phyloP scores from a whole-genome alignment of 1,140 invertebrate genomes.

The Chironomus tepperi region DNA sequence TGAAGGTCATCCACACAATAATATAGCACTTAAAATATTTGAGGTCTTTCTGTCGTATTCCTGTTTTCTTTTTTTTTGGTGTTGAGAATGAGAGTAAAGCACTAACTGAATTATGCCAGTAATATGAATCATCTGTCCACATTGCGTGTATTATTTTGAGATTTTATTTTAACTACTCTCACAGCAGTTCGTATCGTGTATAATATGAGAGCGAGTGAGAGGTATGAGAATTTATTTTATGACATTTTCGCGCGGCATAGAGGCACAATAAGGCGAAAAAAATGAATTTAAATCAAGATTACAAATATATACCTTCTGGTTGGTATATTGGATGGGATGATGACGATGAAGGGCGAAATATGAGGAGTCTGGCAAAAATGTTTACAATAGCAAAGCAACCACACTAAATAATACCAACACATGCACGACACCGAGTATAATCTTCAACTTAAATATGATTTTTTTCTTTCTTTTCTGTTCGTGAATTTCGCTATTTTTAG shows the following conservation, averaged over 20 bases:
- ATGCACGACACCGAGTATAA: no score
- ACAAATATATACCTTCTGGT: background rate
- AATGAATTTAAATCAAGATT: constrained; percentile 15
- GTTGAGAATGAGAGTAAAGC: constrained; percentile 4
- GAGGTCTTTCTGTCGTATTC: no score
- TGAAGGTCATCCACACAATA: constrained; percentile 5
- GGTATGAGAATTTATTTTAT: background rate
- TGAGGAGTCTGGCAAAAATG: constrained; percentile 5
- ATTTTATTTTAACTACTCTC: background rate
- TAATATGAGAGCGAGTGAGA: background rate
- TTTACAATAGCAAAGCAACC: background rate
- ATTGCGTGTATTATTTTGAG: background rate
- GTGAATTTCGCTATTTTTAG: background rate
- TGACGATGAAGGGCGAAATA: background rate
- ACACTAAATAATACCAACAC: background rate
- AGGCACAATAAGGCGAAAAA: background rate
- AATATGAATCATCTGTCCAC: constrained; percentile 3
- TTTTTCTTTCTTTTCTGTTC: background rate
- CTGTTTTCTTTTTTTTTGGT: background rate
- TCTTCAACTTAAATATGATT: background rate
- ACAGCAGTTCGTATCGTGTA: no score
- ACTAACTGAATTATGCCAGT: background rate
- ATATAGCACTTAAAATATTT: no score
- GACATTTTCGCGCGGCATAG: constrained; percentile 1
- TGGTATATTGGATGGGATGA: no score